phyloP scores from a whole-genome alignment of 2,888 invertebrate genomes.

The Noctua janthina region DNA sequence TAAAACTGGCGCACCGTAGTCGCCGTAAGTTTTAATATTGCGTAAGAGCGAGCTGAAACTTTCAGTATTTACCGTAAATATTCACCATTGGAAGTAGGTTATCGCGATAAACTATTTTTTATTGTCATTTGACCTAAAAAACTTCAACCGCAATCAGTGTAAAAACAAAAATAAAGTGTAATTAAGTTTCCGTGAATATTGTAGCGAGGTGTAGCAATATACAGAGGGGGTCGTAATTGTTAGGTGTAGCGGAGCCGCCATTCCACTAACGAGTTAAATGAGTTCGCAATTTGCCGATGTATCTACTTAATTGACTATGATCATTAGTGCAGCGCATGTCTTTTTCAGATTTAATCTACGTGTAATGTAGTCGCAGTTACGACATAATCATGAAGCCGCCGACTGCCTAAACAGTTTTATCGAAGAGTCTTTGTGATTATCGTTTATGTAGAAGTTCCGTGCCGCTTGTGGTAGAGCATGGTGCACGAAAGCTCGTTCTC shows the following conservation, averaged over 20 bases:
- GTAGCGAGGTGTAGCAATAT: slow-evolving; percentile 52
- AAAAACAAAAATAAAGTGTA: slow-evolving; percentile 63
- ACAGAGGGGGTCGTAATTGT: slow-evolving; percentile 43
- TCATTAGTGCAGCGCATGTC: slow-evolving; percentile 51
- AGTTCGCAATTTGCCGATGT: slow-evolving; percentile 61
- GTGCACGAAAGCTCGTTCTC: slow-evolving; percentile 2
- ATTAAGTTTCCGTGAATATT: slow-evolving; percentile 62
- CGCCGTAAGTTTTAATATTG: slow-evolving; percentile 45
- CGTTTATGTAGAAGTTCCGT: slow-evolving; percentile 20
- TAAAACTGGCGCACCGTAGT: slow-evolving; percentile 41
- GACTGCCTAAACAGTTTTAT: slow-evolving; percentile 19
- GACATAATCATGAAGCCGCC: slow-evolving; percentile 3
- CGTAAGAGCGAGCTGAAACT: slow-evolving; percentile 43
- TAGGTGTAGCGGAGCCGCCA: slow-evolving; percentile 49
- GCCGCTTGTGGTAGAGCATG: slow-evolving; percentile 2
- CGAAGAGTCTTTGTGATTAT: slow-evolving; percentile 9
- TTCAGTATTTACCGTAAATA: slow-evolving; percentile 50
- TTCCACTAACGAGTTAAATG: slow-evolving; percentile 63
- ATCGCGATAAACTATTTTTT: slow-evolving; percentile 60
- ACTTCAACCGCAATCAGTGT: slow-evolving; percentile 50
- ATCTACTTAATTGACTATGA: slow-evolving; percentile 58
- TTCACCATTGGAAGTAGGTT: slow-evolving; percentile 56
- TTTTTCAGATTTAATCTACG: slow-evolving; percentile 37
- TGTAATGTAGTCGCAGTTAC: slow-evolving; percentile 7
- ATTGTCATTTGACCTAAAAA: slow-evolving; percentile 66